phyloP scores from a whole-genome alignment of 1,140 invertebrate species.

The Tetramorium alpestre region DNA sequence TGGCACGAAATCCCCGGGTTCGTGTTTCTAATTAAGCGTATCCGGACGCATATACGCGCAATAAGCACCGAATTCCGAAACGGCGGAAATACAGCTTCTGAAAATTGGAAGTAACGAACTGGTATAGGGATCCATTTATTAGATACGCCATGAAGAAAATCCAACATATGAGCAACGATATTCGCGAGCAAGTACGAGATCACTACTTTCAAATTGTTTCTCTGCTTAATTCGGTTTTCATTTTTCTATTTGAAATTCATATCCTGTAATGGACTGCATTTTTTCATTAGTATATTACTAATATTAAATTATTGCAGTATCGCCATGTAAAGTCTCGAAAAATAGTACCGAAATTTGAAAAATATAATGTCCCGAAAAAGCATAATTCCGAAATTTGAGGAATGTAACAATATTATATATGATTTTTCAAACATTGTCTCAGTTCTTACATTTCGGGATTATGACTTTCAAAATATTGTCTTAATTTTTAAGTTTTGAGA shows the following conservation, averaged over 20 bases:
- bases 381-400: no score
- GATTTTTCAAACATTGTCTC: no score
- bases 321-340: no score
- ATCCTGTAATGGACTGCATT: not conserved
- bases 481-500: no score
- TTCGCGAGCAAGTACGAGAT: not conserved
- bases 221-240: not conserved
- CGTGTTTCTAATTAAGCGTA: slow-evolving; percentile 42
- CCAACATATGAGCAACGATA: not conserved
- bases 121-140: not conserved
- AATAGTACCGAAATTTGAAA: no score
- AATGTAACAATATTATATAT: no score
- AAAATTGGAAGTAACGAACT: slow-evolving; percentile 45
- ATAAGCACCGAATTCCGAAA: slow-evolving; percentile 29
- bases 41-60: not conserved
- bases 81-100: not conserved
- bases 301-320: no score
- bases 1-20: not conserved
- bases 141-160: not conserved
- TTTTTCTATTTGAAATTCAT: slow-evolving; percentile 1
- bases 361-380: no score
- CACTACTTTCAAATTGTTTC: not conserved
- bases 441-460: no score
- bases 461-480: no score
- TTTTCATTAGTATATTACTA: not conserved